phyloP scores from a whole-genome alignment of 2,797 vertebrate species.

The Mormyrops boulengeri region DNA sequence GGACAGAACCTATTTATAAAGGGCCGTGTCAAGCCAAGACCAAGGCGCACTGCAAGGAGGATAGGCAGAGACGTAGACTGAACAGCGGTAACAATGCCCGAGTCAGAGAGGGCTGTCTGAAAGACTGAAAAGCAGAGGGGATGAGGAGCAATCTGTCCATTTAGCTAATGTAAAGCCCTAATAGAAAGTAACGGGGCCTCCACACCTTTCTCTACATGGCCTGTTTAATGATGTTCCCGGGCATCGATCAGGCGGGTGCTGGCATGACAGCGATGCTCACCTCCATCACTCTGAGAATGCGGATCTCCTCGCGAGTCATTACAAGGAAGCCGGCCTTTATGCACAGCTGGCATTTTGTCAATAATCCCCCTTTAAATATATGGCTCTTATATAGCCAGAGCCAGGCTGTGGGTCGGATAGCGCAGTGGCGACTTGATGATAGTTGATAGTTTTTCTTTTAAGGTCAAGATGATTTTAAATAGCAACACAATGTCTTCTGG shows the following conservation, averaged over 20 bases:
- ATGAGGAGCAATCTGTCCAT: slow-evolving; percentile 15
- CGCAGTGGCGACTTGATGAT: slow-evolving; percentile 10
- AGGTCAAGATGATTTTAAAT: slow-evolving; percentile 38
- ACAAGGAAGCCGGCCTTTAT: slow-evolving; percentile 39
- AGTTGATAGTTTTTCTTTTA: slow-evolving; percentile 11
- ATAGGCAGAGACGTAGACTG: slow-evolving; percentile 20
- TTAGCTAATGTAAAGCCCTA: slow-evolving; percentile 34
- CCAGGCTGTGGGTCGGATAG: slow-evolving; percentile 37
- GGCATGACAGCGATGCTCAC: slow-evolving; percentile 40
- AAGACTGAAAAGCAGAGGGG: slow-evolving; percentile 2
- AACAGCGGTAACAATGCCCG: slow-evolving; percentile 22
- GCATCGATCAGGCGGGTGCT: slow-evolving; percentile 57
- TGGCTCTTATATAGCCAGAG: slow-evolving; percentile 48
- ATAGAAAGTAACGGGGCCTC: slow-evolving; percentile 33
- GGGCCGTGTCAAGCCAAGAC: slow-evolving; percentile 36
- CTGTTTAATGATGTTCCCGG: slow-evolving; percentile 47
- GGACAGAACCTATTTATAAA: slow-evolving; percentile 34
- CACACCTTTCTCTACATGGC: slow-evolving; percentile 43
- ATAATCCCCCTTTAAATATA: slow-evolving; percentile 60
- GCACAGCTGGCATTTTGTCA: slow-evolving; percentile 56
- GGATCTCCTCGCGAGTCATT: slow-evolving; percentile 45
- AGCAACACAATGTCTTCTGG: slow-evolving; percentile 32
- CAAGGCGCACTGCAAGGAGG: slow-evolving; percentile 29
- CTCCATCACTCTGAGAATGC: slow-evolving; percentile 46
- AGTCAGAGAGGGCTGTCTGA: slow-evolving; percentile 22